Evolutionary conservation across 2,113 vertebrate genomes (phyloP).

Genomic region (Atherinomorus stipes): DNA sequence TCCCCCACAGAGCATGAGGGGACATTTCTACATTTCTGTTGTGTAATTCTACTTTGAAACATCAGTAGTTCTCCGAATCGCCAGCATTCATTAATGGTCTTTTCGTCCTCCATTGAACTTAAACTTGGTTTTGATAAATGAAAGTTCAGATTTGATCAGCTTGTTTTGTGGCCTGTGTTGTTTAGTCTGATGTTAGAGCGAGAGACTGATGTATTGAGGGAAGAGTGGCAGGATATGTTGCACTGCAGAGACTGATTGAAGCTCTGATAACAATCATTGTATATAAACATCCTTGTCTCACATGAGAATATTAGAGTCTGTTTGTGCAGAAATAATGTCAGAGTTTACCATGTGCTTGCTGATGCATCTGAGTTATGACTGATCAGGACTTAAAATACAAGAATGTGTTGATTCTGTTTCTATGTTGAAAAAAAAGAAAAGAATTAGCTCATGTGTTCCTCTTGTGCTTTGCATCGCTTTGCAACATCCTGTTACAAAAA

Average conservation of each 20-base stretch:
- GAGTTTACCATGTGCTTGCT: background rate
- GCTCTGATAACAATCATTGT: slow-evolving; percentile 48
- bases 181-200: slow-evolving; percentile 31
- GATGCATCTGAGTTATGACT: background rate
- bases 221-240: slow-evolving; percentile 72
- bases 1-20: background rate
- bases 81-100: background rate
- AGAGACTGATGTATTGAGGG: slow-evolving; percentile 37
- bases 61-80: background rate
- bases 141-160: slow-evolving; percentile 6
- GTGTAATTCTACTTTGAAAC: slow-evolving; percentile 13
- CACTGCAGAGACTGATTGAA: slow-evolving; percentile 59
- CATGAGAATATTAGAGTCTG: background rate
- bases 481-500: slow-evolving; percentile 80
- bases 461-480: slow-evolving; percentile 53
- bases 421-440: slow-evolving; percentile 60
- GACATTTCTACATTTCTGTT: slow-evolving; percentile 19
- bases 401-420: slow-evolving; percentile 10
- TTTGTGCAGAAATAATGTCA: background rate
- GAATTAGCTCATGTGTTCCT: slow-evolving; percentile 65
- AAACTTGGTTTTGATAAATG: background rate
- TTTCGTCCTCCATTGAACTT: background rate
- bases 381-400: background rate
- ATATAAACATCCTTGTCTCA: slow-evolving; percentile 50
- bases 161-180: slow-evolving; percentile 24